Evolutionary conservation across 2,113 vertebrate genomes (phyloP), one percentile per base, ranked within the genome.

Genomic region (Eretmochelys imbricata): DNA sequence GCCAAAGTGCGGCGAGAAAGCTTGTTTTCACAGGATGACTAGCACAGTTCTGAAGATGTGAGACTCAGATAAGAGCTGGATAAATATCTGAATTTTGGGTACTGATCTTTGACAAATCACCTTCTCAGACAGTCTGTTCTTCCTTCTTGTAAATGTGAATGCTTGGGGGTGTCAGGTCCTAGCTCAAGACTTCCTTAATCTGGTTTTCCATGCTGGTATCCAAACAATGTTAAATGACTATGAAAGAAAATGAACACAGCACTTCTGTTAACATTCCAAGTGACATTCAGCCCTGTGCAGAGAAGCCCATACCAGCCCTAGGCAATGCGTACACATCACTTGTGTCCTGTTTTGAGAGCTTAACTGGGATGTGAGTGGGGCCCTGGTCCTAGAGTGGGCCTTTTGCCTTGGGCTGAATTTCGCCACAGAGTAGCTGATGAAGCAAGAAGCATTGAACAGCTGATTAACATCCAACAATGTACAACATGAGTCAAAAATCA

Each of bases 371-470:
- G 35, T n/a, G 17, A 7, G 1, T 84, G 91, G 82, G 75, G 69
- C 62, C 50, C 83, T 4, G 80, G 62, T 3, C n/a, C 81, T 4
- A 78, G 72, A 3, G 0, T 76, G 35, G 94, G 48, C 83, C 55
- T 53, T 89, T 79, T 92, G 90, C 96, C 90, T 85, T 16, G 27
- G 94, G 62, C 10, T 42, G 80, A 78, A 50, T 72, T 75, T 25
- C 50, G 50, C 49, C 38, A 80, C 89, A 82, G 87, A 89, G 90
- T 82, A 89, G 55, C 51, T 50, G 65, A 38, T 72, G 54, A 91
- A 93, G 87, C 86, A 87, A 91, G 88, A 27, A 25, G 81, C 96
- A 89, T 85, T 85, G 95, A 90, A 90, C 25, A 82, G 85, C 88
- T 90, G 27, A 8, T 62, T 94, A 88, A 79, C 51, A 5, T 48